Evolutionary conservation across 1,140 invertebrate genomes (phyloP), one percentile per base, ranked within the genome.

Genomic region (Sogatella furcifera): DNA sequence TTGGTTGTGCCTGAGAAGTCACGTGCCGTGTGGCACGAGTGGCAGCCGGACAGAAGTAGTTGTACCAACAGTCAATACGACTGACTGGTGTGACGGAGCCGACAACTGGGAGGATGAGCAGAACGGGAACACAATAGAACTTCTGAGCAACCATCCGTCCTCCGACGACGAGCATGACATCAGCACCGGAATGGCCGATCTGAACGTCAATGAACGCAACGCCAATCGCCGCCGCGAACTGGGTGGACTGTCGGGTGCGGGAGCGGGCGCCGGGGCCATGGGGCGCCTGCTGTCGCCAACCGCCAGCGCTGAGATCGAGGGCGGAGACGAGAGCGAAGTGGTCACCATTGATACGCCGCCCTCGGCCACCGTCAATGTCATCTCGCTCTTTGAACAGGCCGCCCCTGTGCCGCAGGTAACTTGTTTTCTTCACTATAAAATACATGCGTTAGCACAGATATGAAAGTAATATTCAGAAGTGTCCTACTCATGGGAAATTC

Each of bases 271-370:
- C 77, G 80, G 78, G 41, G 81, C 76, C 10, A 81, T 80, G 10
- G 80, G 73, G 54, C 72, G 69, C 54, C 64, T 79, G 41, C 77
- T 81, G 63, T 80, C 80, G 0, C 79, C 81, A 3, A 72, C 76
- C n/a, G 81, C 82, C 17, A 81, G 83, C 21, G 80, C 79, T 9
- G 86, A 85, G 0, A 84, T 86, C 74, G 85, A 86, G 24, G 85
- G 85, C 69, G 82, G 66, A 11, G 80, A 83, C 54, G 83, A 86
- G 69, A 81, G 78, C 31, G 84, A 85, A 71, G 76, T 84, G 1
- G 79, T 71, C 6, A 79, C 77, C 24, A 82, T 86, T 19, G 85
- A 87, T 62, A 81, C 82, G n/a, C 84, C 85, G 0, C 78, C 78
- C 1, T 72, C 77, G 42, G 82, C 84, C 5, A 77, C 82, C 67